Conservation (phyloP, 2,113 vertebrate species). For the Pycnonotus jocosus region DNA sequence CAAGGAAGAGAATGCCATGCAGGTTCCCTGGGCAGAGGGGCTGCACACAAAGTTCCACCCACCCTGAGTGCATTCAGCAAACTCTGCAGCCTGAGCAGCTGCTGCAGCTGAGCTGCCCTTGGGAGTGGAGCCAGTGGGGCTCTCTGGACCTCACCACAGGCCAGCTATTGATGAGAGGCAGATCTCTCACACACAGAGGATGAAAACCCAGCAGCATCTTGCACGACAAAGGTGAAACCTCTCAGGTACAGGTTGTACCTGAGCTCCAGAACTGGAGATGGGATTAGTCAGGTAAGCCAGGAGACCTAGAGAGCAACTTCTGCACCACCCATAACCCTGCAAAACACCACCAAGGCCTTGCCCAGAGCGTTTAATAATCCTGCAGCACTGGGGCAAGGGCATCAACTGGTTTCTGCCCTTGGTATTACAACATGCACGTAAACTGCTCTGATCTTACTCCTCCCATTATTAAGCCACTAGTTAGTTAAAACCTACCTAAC, state of each 20-base stretch:
- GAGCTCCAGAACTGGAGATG: not conserved
- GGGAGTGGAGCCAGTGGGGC: not conserved
- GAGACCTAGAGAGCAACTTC: not conserved
- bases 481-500: not conserved
- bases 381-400: not conserved
- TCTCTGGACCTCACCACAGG: not conserved
- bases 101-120: not conserved
- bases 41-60: not conserved
- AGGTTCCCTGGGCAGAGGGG: not conserved
- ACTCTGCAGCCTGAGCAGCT: not conserved
- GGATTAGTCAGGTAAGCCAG: not conserved
- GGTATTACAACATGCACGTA: not conserved
- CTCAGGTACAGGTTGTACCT: not conserved
- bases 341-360: not conserved
- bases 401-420: not conserved
- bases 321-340: not conserved
- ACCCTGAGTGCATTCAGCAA: fast-evolving
- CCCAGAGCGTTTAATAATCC: not conserved
- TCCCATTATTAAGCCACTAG: not conserved
- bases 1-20: not conserved
- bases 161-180: not conserved
- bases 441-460: not conserved
- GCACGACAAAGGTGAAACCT: not conserved
- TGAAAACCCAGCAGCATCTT: not conserved
- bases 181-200: not conserved